These are phyloP conservation scores for Magallana angulata DNA, from an alignment of 1,140 invertebrate species.

Conservation along the genomic window DNA sequence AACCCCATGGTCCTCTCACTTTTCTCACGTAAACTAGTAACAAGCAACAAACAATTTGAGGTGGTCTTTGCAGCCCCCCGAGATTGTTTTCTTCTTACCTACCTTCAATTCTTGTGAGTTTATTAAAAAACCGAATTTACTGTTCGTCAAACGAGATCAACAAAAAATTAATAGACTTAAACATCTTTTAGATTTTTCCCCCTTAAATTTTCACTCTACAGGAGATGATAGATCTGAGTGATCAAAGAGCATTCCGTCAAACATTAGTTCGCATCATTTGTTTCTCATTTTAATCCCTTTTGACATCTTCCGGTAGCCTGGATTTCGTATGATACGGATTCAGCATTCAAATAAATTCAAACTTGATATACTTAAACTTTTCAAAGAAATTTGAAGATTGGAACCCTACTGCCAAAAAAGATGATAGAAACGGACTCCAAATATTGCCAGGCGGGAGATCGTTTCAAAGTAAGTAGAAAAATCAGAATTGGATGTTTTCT, in stretches of 20 bases:
- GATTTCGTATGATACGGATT: slow-evolving; percentile 30
- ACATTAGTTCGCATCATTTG: slow-evolving; percentile 37
- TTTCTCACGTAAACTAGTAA: slow-evolving; percentile 3
- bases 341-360: slow-evolving; percentile 21
- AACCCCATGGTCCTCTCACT: not conserved
- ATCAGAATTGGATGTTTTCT: not conserved
- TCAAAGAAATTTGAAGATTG: slow-evolving; percentile 11
- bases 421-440: not conserved
- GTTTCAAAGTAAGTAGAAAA: slow-evolving; percentile 29
- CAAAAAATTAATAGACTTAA: slow-evolving; percentile 11
- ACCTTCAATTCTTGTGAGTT: slow-evolving; percentile 4
- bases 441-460: slow-evolving; percentile 1
- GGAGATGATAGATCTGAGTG: slow-evolving; percentile 15
- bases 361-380: slow-evolving; percentile 33
- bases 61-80: not conserved
- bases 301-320: slow-evolving; percentile 31
- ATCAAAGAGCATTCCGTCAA: slow-evolving; percentile 35
- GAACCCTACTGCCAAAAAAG: slow-evolving; percentile 11
- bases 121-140: slow-evolving; percentile 12
- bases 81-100: not conserved
- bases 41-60: not conserved
- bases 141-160: slow-evolving; percentile 13
- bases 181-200: not conserved
- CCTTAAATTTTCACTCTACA: slow-evolving; percentile 19
- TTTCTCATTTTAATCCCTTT: slow-evolving; percentile 22